Base-by-base conservation (phyloP, 2,888 invertebrate genomes). In the Hylaea fasciaria region DNA sequence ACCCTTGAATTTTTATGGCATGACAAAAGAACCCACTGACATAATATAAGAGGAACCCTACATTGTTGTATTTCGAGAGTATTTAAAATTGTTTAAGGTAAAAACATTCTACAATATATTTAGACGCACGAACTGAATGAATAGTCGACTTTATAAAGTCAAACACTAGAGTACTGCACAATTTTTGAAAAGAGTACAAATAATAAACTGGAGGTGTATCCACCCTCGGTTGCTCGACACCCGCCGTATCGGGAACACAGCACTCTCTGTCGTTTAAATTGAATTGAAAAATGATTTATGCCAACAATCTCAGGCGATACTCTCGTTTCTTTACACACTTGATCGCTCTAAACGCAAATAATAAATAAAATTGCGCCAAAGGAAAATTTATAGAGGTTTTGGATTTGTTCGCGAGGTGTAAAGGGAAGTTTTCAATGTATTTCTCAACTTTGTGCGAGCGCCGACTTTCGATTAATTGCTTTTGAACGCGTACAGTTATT, bases 261-360 rank as follows among this genome's bases (percentile, higher is more conserved):
- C 83, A 80, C 81, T 80, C 78, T 79, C 82, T 87, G 87, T 86
- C 86, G 84, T 85, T 89, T 86, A 90, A 89, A 90, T 89, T 87
- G 87, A 89, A 91, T 90, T 89, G 87, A 87, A 90, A 86, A 85
- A 89, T 89, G 89, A 90, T 90, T 90, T 89, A 88, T 85, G 81
- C 81, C 82, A 81, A 88, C 89, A 88, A 87, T 88, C 83, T 83
- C 83, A 81, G 78, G 76, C 81, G 78, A 83, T 83, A 81, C 82
- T 83, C 78, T 75, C 73, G 76, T 80, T 86, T 82, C 86, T 85
- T 85, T 85, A 75, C 80, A 83, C 85, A 83, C 80, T 85, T 82
- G 82, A 85, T 82, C 81, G 84, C 74, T 81, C 78, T 78, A 77
- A 82, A 83, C 79, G 80, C 81, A 84, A 85, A 86, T 80, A 83